A percentile compares a stretch with the other conserved stretches of the same genome.
Conservation (phyloP, 2,113 vertebrate genomes). For the Mesoclemmys tuberculata region DNA sequence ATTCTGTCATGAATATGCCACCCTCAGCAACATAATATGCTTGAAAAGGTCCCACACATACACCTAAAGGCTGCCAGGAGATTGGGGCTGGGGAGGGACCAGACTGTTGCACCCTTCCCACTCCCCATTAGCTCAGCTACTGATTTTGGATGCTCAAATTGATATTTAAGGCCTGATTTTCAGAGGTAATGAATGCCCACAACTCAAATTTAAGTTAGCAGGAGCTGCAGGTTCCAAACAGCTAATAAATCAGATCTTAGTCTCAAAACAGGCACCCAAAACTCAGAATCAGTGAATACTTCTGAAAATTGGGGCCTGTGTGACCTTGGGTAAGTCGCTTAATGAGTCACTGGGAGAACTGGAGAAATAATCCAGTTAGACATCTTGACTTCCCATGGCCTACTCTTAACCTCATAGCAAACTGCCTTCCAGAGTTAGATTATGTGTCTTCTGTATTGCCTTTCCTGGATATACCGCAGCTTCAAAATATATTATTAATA, state of each 20-base stretch:
- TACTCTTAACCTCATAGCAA: not conserved
- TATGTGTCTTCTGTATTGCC: not conserved
- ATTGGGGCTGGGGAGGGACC: too few relatives aligned
- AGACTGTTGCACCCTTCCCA: too few relatives aligned
- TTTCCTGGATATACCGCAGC: slow-evolving; percentile 8
- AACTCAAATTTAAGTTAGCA: not conserved
- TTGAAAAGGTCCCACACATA: too few relatives aligned
- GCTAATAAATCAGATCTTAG: too few relatives aligned
- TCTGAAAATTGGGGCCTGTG: not conserved
- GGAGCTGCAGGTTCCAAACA: too few relatives aligned
- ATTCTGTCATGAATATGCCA: too few relatives aligned
- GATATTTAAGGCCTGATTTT: not conserved
- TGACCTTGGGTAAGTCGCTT: not conserved
- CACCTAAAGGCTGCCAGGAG: too few relatives aligned
- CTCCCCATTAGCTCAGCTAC: not conserved
- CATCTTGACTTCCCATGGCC: not conserved
- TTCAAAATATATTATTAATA: slow-evolving; percentile 15
- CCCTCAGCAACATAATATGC: too few relatives aligned
- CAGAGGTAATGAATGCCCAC: not conserved
- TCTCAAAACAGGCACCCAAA: not conserved
- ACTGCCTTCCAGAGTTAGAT: not conserved
- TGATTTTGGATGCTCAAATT: not conserved
- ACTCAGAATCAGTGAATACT: not conserved
- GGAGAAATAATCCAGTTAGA: too few relatives aligned
- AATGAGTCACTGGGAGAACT: too few relatives aligned